These are phyloP conservation scores for Rhinogobius similis DNA, from an alignment of 2,113 vertebrate species.

Conservation along the genomic window DNA sequence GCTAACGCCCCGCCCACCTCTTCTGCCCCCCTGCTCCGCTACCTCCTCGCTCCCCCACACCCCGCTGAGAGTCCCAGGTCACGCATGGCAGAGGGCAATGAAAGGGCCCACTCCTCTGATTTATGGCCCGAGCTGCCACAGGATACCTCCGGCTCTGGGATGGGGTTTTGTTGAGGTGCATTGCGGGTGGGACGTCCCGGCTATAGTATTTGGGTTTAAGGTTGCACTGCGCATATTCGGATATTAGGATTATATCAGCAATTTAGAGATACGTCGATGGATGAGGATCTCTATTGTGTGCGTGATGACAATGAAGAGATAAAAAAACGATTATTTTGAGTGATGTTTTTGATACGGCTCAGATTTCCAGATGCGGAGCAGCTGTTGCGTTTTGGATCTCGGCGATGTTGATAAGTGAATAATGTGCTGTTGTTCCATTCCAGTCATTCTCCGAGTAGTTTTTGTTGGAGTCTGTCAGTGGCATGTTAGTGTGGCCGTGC, in stretches of 20 bases:
- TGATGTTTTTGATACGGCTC: constrained; percentile 4
- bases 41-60: no score
- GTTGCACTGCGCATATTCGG: constrained; percentile 34
- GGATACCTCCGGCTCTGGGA: constrained; percentile 59
- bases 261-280: constrained; percentile 5
- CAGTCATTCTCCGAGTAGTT: constrained; percentile 41
- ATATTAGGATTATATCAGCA: constrained; percentile 11
- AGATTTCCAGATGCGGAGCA: constrained; percentile 42
- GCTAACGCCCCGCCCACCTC: constrained; percentile 37
- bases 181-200: constrained; percentile 35
- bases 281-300: constrained; percentile 11
- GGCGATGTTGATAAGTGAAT: constrained; percentile 26
- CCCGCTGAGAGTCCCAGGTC: constrained; percentile 61
- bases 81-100: constrained; percentile 69
- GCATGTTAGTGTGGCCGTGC: constrained; percentile 7
- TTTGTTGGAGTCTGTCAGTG: constrained; percentile 35
- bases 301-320: constrained; percentile 14
- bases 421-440: constrained; percentile 26
- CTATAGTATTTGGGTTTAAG: constrained; percentile 28
- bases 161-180: constrained; percentile 61
- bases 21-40: constrained; percentile 55
- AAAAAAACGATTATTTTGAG: not conserved
- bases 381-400: constrained; percentile 42
- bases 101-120: constrained; percentile 74
- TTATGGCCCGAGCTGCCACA: constrained; percentile 70